Evolutionary conservation across 2,797 vertebrate genomes (phyloP).

Genomic region (Menidia menidia): DNA sequence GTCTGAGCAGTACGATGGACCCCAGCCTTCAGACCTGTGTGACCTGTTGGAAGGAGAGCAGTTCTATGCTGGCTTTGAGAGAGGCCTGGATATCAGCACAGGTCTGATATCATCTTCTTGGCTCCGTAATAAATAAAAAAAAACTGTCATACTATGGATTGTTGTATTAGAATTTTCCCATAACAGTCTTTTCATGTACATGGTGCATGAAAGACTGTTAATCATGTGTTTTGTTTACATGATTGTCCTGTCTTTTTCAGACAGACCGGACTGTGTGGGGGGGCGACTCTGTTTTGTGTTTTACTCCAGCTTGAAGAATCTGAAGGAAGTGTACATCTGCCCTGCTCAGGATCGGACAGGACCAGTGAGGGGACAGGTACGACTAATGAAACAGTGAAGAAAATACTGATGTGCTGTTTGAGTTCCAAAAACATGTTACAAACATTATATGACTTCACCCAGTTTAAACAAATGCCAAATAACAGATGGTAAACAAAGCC

Average conservation of each 20-base stretch:
- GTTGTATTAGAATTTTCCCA: slow-evolving; percentile 10
- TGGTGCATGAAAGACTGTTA: background rate
- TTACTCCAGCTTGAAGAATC: slow-evolving; percentile 94
- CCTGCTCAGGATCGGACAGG: slow-evolving; percentile 80
- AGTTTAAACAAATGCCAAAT: background rate
- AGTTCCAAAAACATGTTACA: background rate
- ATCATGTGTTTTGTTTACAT: background rate
- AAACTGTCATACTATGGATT: slow-evolving; percentile 13
- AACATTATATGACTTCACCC: background rate
- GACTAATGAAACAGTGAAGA: slow-evolving; percentile 21
- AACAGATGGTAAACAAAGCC: too few relatives aligned
- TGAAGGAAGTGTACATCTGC: slow-evolving; percentile 94
- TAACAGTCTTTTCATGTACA: slow-evolving; percentile 1
- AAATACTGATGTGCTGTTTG: background rate
- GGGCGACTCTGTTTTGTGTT: slow-evolving; percentile 92
- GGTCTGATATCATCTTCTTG: slow-evolving; percentile 77
- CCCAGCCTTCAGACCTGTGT: slow-evolving; percentile 94
- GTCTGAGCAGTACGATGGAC: slow-evolving; percentile 88
- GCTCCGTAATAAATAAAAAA: background rate
- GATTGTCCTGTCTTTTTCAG: slow-evolving; percentile 69
- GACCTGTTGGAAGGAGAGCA: slow-evolving; percentile 96
- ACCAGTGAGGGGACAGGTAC: slow-evolving; percentile 93
- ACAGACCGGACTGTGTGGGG: slow-evolving; percentile 90
- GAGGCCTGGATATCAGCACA: slow-evolving; percentile 89
- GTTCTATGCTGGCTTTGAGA: slow-evolving; percentile 96